A percentile compares a stretch with the other conserved stretches of the same genome.
Evolutionary conservation across 2,113 vertebrate genomes (phyloP).

Genomic region (Nothobranchius kuhntae): DNA sequence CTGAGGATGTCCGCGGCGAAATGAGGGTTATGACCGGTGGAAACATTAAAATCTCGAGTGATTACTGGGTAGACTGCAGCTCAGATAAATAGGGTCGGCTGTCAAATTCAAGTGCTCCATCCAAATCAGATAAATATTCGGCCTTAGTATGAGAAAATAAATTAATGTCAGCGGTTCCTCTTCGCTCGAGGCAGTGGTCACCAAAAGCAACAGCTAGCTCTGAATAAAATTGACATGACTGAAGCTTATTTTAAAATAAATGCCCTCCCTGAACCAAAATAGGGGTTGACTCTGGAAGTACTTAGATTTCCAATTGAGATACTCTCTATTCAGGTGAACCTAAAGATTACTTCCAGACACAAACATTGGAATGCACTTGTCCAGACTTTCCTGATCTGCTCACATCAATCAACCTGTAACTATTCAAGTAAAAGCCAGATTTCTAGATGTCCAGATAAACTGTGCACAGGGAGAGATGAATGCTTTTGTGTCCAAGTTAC

Average conservation of each 20-base stretch:
- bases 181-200: neutral
- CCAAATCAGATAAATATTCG: neutral
- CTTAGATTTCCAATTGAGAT: no score
- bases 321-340: no score
- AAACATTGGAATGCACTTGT: conserved; percentile 11
- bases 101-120: neutral
- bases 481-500: conserved; percentile 2
- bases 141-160: neutral
- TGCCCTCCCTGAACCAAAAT: neutral
- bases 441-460: conserved; percentile 7
- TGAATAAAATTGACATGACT: neutral
- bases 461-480: neutral
- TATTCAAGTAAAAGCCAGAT: conserved; percentile 16
- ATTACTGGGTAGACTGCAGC: neutral
- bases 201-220: neutral
- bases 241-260: neutral
- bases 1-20: neutral
- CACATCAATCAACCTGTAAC: conserved; percentile 1
- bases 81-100: neutral
- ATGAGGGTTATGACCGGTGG: neutral
- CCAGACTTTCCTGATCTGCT: conserved; percentile 12
- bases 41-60: neutral
- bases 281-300: neutral
- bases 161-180: conserved; percentile 1
- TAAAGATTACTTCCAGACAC: neutral